Evolutionary conservation across 2,113 vertebrate genomes (phyloP), one percentile per base, ranked within the genome.

Genomic region (Budorcas taxicolor): DNA sequence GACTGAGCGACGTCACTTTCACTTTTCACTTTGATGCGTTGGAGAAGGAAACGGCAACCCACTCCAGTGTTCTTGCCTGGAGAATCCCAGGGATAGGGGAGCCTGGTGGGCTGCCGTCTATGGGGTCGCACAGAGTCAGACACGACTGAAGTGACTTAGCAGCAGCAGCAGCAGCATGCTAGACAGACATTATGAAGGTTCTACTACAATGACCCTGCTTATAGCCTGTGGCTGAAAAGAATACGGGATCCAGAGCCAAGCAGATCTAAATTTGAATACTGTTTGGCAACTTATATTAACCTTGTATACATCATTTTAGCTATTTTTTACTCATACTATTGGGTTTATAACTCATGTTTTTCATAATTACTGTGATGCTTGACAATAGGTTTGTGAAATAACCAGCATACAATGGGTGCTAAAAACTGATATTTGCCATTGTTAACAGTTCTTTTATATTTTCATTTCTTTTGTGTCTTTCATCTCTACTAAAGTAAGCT

Each of bases 381-480:
- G 9, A 71, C 5, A 84, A 60, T 40, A 62, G 29, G 4, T 76
- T 88, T 67, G 25, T 87, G 94, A 58, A 89, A 86, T 60, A 90
- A 76, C 29, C 47, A 87, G 27, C 21, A n/a, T 10, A 74, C 2
- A 52, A 3, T 64, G 40, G 6, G 8, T 81, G n/a, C 21, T 43
- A 60, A 85, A 87, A 55, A 52, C 12, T 50, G 33, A 19, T 43
- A 52, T 52, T 86, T 97, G 14, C 45, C 13, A 45, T 33, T 64
- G 40, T 45, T 76, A 76, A 76, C 11, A 52, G 7, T 78, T 91
- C 14, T 93, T 76, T 23, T 17, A 50, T 76, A 60, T 88, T 74
- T 97, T 96, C n/a, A 40, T 91, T 86, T 58, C 47, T 76, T 92
- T 47, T 87, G 27, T 53, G 11, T 67, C 6, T 89, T 93, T 36